Conservation (phyloP, 92 coral and sea anemone species). For the Parazoanthus atlanticus region DNA sequence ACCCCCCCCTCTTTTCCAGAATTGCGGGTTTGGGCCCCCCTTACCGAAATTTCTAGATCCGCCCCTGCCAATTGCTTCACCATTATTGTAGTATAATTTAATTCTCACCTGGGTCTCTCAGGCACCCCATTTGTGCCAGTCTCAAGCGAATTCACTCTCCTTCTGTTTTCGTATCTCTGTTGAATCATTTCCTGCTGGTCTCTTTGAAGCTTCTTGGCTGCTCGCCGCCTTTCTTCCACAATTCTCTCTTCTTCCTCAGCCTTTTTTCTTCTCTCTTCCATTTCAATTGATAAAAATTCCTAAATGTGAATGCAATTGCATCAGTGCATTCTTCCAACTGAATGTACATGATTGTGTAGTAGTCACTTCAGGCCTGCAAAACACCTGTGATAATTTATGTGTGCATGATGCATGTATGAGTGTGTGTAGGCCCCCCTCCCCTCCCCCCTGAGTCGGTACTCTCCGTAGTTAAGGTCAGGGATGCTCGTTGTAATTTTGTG, state of each 20-base stretch:
- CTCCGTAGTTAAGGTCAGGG: too few relatives aligned
- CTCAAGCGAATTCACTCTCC: slow-evolving; percentile 29
- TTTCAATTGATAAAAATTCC: slow-evolving; percentile 44
- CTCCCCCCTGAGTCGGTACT: too few relatives aligned
- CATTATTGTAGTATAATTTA: too few relatives aligned
- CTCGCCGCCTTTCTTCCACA: slow-evolving; percentile 44
- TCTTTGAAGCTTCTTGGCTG: slow-evolving; percentile 42
- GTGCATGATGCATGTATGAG: neutral
- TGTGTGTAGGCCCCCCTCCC: too few relatives aligned
- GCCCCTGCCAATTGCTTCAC: too few relatives aligned
- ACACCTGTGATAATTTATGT: neutral
- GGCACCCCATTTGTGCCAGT: slow-evolving; percentile 19
- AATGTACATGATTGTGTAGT: neutral
- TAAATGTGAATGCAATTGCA: slow-evolving; percentile 6
- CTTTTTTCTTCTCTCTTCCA: slow-evolving; percentile 43
- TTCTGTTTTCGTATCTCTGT: slow-evolving; percentile 28
- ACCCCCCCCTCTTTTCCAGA: too few relatives aligned
- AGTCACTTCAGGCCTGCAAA: neutral
- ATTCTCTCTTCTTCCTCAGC: slow-evolving; percentile 38
- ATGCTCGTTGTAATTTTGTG: too few relatives aligned
- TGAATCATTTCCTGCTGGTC: slow-evolving; percentile 44
- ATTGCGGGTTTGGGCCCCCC: too few relatives aligned
- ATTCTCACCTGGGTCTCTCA: slow-evolving; percentile 34
- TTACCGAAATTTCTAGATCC: too few relatives aligned
- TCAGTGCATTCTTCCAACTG: neutral